Conservation (phyloP, 2,113 vertebrate genomes). For the Capreolus pygargus region DNA sequence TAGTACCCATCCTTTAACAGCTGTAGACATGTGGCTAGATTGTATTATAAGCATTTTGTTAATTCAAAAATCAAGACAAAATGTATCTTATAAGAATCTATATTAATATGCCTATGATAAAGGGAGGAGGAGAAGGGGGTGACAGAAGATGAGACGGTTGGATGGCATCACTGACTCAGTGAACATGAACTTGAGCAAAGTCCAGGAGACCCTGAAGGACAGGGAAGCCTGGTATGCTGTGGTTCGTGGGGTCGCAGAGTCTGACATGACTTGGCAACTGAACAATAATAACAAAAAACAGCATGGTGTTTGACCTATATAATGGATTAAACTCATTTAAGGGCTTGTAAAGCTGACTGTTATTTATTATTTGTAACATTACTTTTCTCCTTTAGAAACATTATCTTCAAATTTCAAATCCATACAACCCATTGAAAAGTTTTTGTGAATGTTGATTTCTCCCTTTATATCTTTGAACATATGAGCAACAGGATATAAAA, state of each 20-base stretch:
- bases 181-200: neutral
- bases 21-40: neutral
- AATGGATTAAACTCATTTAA: neutral
- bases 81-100: neutral
- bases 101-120: neutral
- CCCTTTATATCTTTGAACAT: neutral
- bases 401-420: neutral
- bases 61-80: neutral
- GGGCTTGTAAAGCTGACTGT: neutral
- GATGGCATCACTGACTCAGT: neutral
- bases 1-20: neutral
- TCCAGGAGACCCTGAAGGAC: neutral
- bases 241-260: neutral
- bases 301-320: neutral
- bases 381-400: neutral
- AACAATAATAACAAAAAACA: neutral
- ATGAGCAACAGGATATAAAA: neutral
- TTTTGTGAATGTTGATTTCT: neutral
- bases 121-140: neutral
- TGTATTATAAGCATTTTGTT: neutral
- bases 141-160: neutral
- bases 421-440: neutral
- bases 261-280: neutral
- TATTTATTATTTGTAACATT: neutral
- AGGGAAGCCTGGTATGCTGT: neutral